phyloP scores from a whole-genome alignment of 2,888 invertebrate species.

The Philaethria dido region DNA sequence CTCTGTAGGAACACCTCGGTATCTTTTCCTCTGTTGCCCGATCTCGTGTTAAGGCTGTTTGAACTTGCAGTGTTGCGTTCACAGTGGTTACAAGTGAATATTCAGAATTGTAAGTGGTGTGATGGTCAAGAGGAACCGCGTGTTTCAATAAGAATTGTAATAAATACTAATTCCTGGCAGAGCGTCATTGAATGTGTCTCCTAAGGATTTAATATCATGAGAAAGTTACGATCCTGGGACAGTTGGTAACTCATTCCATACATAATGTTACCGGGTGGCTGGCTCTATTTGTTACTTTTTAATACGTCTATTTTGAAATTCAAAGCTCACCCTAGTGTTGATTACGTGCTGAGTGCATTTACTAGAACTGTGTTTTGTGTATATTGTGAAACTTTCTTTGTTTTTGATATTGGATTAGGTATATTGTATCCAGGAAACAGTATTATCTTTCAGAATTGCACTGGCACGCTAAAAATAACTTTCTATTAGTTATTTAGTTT shows the following conservation, averaged over 20 bases:
- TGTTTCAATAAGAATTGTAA: conserved; percentile 66
- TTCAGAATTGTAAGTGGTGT: conserved; percentile 79
- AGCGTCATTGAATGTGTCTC: conserved; percentile 17
- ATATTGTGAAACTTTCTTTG: conserved; percentile 6
- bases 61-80: conserved; percentile 34
- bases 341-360: conserved; percentile 24
- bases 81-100: conserved; percentile 56
- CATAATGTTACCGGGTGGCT: conserved; percentile 41
- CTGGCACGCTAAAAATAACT: too few relatives aligned
- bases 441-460: too few relatives aligned
- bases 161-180: conserved; percentile 55
- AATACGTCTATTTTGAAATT: conserved; percentile 35
- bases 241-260: background rate
- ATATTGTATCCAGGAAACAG: background rate
- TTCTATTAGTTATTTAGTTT: too few relatives aligned
- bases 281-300: conserved; percentile 2
- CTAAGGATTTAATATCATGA: conserved; percentile 28
- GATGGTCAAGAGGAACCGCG: conserved; percentile 55
- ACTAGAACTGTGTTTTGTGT: background rate
- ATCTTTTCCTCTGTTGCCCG: conserved; percentile 32
- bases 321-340: conserved; percentile 14
- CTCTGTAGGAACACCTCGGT: conserved; percentile 36
- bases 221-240: background rate
- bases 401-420: background rate
- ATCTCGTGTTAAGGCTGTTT: conserved; percentile 36